Percentiles rank a stretch among this genome's conserved stretches.
Conservation (phyloP, 2,888 invertebrate species). For the Macaria notata region DNA sequence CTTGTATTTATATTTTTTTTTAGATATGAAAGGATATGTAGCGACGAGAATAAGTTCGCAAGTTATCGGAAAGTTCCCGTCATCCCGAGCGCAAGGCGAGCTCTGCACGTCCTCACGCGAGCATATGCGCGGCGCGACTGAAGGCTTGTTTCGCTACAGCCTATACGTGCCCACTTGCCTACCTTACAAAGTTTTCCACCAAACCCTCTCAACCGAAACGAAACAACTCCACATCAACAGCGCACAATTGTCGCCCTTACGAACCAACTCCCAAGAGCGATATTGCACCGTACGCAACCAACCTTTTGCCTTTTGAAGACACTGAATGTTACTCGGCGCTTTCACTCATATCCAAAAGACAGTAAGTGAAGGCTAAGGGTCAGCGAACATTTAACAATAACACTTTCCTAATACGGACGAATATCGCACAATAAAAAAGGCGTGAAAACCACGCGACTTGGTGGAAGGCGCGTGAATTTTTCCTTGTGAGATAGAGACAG, state of each 20-base stretch:
- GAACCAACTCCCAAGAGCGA: neutral
- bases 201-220: constrained; percentile 31
- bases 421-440: constrained; percentile 33
- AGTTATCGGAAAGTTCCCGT: constrained; percentile 72
- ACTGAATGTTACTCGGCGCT: constrained; percentile 32
- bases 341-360: constrained; percentile 37
- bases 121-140: constrained; percentile 74
- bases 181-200: constrained; percentile 71
- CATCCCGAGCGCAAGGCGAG: constrained; percentile 50
- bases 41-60: constrained; percentile 52
- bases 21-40: constrained; percentile 26
- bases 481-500: constrained; percentile 70
- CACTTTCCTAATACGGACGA: constrained; percentile 33
- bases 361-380: constrained; percentile 32
- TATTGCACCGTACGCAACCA: neutral
- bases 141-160: constrained; percentile 62
- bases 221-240: constrained; percentile 25
- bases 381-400: constrained; percentile 25
- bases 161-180: constrained; percentile 70
- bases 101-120: constrained; percentile 58
- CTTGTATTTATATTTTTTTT: neutral
- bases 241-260: constrained; percentile 2
- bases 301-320: constrained; percentile 13
- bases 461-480: constrained; percentile 70
- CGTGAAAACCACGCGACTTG: constrained; percentile 57